Evolutionary conservation across 2,888 invertebrate species (phyloP).

Genomic region (Tiliacea aurago): DNA sequence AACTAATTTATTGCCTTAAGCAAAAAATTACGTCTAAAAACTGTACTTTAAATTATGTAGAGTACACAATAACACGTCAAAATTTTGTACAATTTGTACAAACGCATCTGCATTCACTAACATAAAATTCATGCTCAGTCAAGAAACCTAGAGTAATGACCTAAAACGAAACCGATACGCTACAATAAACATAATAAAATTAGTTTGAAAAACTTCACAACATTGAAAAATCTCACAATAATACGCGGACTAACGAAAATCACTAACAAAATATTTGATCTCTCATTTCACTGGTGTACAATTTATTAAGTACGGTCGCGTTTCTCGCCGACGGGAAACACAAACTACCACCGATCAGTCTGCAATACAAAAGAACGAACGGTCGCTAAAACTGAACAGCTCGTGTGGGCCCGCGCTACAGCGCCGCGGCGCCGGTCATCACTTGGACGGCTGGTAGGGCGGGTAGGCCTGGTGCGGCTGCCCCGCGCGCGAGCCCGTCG

Average conservation of each 20-base stretch:
- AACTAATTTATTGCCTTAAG: conserved; percentile 86
- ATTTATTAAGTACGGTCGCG: conserved; percentile 67
- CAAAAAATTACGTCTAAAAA: conserved; percentile 83
- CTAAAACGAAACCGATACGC: conserved; percentile 73
- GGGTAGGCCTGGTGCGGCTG: conserved; percentile 87
- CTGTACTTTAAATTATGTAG: conserved; percentile 88
- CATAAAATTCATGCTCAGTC: conserved; percentile 82
- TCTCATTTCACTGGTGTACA: conserved; percentile 68
- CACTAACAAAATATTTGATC: conserved; percentile 78
- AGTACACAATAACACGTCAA: conserved; percentile 86
- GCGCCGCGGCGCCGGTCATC: conserved; percentile 73
- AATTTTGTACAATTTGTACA: conserved; percentile 89
- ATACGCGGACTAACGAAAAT: conserved; percentile 77
- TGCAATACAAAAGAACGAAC: conserved; percentile 64
- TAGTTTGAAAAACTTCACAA: conserved; percentile 75
- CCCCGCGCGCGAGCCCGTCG: conserved; percentile 91
- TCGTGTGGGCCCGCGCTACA: conserved; percentile 37
- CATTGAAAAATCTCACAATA: conserved; percentile 78
- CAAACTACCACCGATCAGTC: conserved; percentile 67
- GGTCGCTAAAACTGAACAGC: conserved; percentile 60
- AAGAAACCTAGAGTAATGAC: conserved; percentile 77
- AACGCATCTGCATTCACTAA: conserved; percentile 80
- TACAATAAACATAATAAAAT: conserved; percentile 72
- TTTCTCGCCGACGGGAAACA: conserved; percentile 59
- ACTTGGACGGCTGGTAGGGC: conserved; percentile 88